These are phyloP conservation scores for Pelodiscus sinensis DNA, from an alignment of 2,113 vertebrate species.

Conservation along the genomic window DNA sequence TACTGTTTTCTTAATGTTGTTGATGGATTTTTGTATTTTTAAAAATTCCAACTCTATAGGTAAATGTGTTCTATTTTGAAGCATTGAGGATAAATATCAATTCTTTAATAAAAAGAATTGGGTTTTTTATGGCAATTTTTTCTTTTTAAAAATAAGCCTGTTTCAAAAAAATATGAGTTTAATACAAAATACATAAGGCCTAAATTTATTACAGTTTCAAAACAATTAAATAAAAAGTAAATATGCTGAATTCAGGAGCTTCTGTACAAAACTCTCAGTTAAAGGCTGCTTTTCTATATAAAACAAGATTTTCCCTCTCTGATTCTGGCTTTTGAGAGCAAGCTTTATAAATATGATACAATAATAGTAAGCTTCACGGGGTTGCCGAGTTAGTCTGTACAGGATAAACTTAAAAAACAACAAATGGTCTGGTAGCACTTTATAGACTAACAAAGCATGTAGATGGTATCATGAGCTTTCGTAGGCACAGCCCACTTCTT, in stretches of 20 bases:
- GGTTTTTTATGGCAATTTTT: background rate
- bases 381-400: no score
- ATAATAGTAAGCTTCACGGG: no score
- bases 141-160: background rate
- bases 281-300: background rate
- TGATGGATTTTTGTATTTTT: background rate
- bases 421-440: no score
- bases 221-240: background rate
- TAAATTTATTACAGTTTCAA: background rate
- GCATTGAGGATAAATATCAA: background rate
- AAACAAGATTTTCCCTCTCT: no score
- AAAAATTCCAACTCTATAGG: background rate
- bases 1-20: fast-evolving
- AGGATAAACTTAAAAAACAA: no score
- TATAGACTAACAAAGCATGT: no score
- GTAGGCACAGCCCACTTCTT: no score
- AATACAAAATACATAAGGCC: background rate
- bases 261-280: background rate
- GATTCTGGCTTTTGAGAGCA: background rate
- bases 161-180: background rate
- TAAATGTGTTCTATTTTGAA: background rate
- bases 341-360: background rate
- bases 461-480: no score
- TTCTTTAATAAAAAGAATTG: background rate
- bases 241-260: background rate